Base-by-base conservation (phyloP, 2,797 vertebrate species). In the Harpagifer antarcticus region DNA sequence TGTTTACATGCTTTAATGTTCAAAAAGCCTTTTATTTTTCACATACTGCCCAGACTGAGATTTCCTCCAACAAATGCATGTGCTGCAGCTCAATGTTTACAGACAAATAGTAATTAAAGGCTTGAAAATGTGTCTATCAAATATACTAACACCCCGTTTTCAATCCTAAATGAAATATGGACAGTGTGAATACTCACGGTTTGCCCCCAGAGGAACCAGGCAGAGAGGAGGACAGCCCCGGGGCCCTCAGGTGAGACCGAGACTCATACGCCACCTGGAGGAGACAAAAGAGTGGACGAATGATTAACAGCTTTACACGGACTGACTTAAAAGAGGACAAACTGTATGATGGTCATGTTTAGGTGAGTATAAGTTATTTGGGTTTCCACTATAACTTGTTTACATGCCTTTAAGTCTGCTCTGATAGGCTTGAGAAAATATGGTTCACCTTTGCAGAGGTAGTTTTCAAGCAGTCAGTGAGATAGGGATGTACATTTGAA, bases 191-290 rank as follows among this genome's bases (percentile, higher is more conserved):
- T 15, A 96, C 97, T 96, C 89, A 99, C 97, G 96, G 96, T 69
- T 98, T 98, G 55, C 96, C 96, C 37, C 95, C 96, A 0, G 97
- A 93, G 42, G 96, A 81, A 27, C 94, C 86, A 16, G 96, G 93
- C 79, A 97, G 88, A 0, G 96, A 95, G 1, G 97, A 95, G 16
- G 96, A 93, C 79, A 96, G 72, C 14, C 92, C 88, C 0, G 96
- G 88, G 5, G 94, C 92, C 70, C 96, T 95, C 86, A 98, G 92
- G 80, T 97, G 96, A 55, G 97, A 94, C 50, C 97, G 96, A 0
- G 96, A 96, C 77, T 98, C 97, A 65, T 97, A 98, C 0, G 95
- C 95, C 92, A 97, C 94, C 97, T 97, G 92, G 73, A 60, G 73
- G 67, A 74, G 52, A 68, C 15, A 76, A 43, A 23, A 48, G 10